Evolutionary conservation across 2,113 vertebrate genomes (phyloP).

Genomic region (Meleagris gallopavo): DNA sequence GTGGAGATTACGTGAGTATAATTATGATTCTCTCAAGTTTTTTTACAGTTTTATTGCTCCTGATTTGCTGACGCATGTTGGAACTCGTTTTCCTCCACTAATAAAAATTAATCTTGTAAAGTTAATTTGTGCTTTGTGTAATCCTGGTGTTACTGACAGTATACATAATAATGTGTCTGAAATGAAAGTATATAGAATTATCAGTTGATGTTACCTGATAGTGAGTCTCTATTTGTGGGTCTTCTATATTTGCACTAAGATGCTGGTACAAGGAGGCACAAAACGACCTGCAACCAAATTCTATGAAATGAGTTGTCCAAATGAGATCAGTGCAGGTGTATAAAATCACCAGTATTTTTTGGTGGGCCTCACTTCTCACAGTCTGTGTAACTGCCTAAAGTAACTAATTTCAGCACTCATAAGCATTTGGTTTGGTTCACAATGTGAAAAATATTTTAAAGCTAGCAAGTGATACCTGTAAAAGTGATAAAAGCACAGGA

Average conservation of each 20-base stretch:
- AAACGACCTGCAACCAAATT: background rate
- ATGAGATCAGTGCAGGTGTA: background rate
- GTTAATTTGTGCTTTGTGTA: background rate
- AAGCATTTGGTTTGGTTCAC: background rate
- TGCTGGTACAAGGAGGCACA: background rate
- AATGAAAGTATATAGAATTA: background rate
- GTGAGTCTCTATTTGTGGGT: background rate
- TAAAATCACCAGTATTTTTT: background rate
- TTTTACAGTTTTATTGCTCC: background rate
- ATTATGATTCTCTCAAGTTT: constrained; percentile 8
- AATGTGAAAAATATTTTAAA: background rate
- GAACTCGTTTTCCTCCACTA: background rate
- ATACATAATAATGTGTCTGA: background rate
- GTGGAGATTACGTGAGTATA: constrained; percentile 78
- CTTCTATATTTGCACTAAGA: background rate
- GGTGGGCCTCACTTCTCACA: background rate
- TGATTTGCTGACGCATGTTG: background rate
- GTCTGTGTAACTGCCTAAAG: background rate
- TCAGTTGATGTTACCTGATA: background rate
- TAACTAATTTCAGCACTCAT: background rate
- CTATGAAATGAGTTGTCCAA: background rate
- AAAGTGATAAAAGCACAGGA: background rate
- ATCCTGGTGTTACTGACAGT: background rate
- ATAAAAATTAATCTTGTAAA: background rate
- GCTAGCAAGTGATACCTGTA: background rate